Base-by-base conservation (phyloP, 2,888 invertebrate genomes). In the Trachelus tabidus region DNA sequence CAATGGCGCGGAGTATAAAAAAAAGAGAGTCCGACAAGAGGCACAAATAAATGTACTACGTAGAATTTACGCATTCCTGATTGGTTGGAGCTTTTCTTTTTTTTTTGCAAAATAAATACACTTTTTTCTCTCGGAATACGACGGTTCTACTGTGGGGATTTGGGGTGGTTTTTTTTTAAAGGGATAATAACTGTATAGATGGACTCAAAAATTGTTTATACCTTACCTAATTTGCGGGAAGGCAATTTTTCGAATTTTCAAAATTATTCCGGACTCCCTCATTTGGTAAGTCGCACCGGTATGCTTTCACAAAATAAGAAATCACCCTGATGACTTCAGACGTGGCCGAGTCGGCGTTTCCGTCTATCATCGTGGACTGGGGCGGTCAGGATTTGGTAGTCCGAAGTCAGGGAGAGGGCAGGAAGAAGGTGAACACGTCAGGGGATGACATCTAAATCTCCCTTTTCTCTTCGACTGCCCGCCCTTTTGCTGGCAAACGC, bases 371-470 rank as follows among this genome's bases (percentile, higher is more conserved):
- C 84, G 77, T 76, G 79, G 15, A 40, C 40, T 40, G 40, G 40
- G 40, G 40, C 40, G 40, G 40, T 40, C 40, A 40, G 40, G 40
- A 40, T 15, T 40, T 40, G 80, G 78, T 76, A 76, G 80, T 68
- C 56, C 76, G 82, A 84, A 75, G 77, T n/a, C 73, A 74, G 75
- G 76, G 76, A 68, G 79, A 76, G 83, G 80, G 77, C 86, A 79
- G 85, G 79, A 81, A 81, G 85, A 86, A 87, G 85, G 80, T 76
- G 75, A 82, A 83, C 86, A 86, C 86, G 88, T 89, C 89, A 88
- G 88, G 88, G 90, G 89, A 90, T 91, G 91, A 92, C 87, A 88
- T 91, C 90, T 91, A 90, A 90, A 91, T 91, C 88, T 88, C 87
- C 87, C 88, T 87, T 86, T 87, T 86, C 88, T 87, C 87, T 89